Conservation (phyloP, 1,140 invertebrate species). For the Drosophila busckii region DNA sequence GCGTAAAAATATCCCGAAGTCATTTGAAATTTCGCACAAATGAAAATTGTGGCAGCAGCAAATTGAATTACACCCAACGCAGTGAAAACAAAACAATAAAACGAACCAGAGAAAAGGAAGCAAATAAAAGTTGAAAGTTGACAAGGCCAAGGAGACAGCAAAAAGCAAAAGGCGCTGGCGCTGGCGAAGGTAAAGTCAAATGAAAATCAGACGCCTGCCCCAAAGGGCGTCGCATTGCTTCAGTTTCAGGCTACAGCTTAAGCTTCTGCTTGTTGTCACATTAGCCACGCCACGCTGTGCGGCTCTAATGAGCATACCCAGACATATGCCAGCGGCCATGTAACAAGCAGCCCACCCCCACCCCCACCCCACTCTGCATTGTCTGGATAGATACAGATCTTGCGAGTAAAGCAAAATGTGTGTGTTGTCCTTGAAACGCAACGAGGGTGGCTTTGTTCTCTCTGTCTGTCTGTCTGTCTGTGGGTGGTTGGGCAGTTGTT, state of each 20-base stretch:
- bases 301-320: constrained; percentile 69
- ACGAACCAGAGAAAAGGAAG: constrained; percentile 24
- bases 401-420: constrained; percentile 46
- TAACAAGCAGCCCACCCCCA: constrained; percentile 18
- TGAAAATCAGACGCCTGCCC: constrained; percentile 57
- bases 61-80: constrained; percentile 72
- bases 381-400: constrained; percentile 50
- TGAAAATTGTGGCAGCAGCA: constrained; percentile 71
- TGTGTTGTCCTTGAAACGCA: constrained; percentile 50
- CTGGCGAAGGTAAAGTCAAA: no score
- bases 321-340: constrained; percentile 63
- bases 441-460: not conserved
- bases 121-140: constrained; percentile 62
- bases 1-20: constrained; percentile 19
- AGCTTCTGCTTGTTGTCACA: constrained; percentile 54
- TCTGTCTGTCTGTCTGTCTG: constrained; percentile 12
- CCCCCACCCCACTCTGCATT: constrained; percentile 19
- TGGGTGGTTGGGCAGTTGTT: not conserved
- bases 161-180: constrained; percentile 39
- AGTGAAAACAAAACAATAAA: constrained; percentile 75
- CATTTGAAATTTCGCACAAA: constrained; percentile 65
- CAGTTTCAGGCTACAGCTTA: not conserved
- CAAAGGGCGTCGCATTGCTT: constrained; percentile 26
- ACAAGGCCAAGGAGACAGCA: constrained; percentile 13
- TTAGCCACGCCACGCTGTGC: constrained; percentile 70